Evolutionary conservation across 2,113 vertebrate genomes (phyloP).

Genomic region (Anoplopoma fimbria): DNA sequence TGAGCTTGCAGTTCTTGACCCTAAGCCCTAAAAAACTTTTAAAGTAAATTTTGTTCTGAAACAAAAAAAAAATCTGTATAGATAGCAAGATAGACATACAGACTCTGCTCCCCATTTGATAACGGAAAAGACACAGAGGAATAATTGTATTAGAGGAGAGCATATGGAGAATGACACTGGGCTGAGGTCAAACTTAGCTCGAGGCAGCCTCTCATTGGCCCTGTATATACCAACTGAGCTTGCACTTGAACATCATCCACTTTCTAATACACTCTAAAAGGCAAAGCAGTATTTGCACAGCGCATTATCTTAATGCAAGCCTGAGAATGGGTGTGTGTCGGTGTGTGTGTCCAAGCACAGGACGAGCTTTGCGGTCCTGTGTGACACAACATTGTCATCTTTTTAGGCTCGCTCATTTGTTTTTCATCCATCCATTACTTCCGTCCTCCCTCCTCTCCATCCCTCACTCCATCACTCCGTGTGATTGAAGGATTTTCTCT

Average conservation of each 20-base stretch:
- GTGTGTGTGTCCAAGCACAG: conserved; percentile 44
- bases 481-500: conserved; percentile 80
- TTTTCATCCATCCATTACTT: conserved; percentile 64
- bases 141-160: conserved; percentile 59
- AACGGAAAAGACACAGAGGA: conserved; percentile 15
- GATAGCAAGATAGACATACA: conserved; percentile 1
- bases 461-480: conserved; percentile 78
- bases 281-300: conserved; percentile 68
- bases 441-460: conserved; percentile 75
- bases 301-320: conserved; percentile 75
- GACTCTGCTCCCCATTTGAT: conserved; percentile 21
- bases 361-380: conserved; percentile 44
- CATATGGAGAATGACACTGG: conserved; percentile 71
- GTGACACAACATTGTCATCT: conserved; percentile 65
- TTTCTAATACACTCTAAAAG: conserved; percentile 79
- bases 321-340: conserved; percentile 62
- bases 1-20: background rate
- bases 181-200: conserved; percentile 68
- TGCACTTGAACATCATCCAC: conserved; percentile 76
- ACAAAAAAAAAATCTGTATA: background rate
- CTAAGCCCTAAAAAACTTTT: background rate
- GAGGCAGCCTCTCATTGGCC: conserved; percentile 45
- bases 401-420: conserved; percentile 80
- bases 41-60: background rate
- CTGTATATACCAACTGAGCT: conserved; percentile 42